These are phyloP conservation scores for Elymnias hypermnestra DNA, from an alignment of 1,140 invertebrate species.

Conservation along the genomic window DNA sequence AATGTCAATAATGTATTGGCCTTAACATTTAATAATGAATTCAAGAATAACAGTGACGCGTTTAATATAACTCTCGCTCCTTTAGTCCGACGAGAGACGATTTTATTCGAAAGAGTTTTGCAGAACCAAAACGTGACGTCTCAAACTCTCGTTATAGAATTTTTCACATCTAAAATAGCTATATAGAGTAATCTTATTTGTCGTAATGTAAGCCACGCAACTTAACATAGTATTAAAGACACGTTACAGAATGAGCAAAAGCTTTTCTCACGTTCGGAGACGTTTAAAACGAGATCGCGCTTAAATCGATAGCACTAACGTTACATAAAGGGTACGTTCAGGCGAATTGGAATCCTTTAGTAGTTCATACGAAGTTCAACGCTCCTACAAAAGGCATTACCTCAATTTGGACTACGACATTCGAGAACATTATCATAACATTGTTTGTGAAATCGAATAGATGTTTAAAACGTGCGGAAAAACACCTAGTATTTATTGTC, in stretches of 20 bases:
- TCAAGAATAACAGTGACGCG: too few species aligned
- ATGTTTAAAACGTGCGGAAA: conserved; percentile 1
- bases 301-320: conserved; percentile 1
- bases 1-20: too few species aligned
- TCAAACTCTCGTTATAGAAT: too few species aligned
- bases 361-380: conserved; percentile 13
- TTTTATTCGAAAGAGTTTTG: too few species aligned
- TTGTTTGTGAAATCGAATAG: conserved; percentile 7
- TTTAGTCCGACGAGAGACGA: too few species aligned
- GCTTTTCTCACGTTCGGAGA: background rate
- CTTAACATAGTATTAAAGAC: background rate
- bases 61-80: too few species aligned
- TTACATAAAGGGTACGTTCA: conserved; percentile 3
- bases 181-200: too few species aligned
- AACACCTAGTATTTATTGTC: background rate
- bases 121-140: too few species aligned
- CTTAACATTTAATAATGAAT: too few species aligned
- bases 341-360: conserved; percentile 2
- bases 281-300: conserved; percentile 2
- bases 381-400: conserved; percentile 19
- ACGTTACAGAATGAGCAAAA: background rate
- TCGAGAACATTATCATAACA: conserved; percentile 9
- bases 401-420: conserved; percentile 18
- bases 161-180: too few species aligned
- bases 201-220: too few species aligned